Conservation (phyloP, 1,140 invertebrate genomes). For the Plectus sambesii region DNA sequence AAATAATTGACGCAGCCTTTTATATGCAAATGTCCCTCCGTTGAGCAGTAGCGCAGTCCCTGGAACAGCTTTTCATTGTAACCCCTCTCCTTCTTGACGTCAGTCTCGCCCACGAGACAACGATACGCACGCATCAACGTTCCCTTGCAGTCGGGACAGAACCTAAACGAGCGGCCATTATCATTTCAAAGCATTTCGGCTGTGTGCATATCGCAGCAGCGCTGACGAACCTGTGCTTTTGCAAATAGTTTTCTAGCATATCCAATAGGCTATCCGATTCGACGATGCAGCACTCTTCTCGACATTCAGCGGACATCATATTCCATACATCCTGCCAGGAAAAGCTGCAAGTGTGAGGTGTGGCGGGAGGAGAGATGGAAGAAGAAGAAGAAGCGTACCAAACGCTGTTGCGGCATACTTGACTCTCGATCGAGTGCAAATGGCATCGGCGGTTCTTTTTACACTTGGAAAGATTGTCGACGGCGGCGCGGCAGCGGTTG, state of each 20-base stretch:
- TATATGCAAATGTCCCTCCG: slow-evolving; percentile 9
- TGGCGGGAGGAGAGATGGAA: slow-evolving; percentile 19
- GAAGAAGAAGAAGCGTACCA: slow-evolving; percentile 15
- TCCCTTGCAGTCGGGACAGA: slow-evolving; percentile 77
- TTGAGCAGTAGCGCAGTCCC: neutral
- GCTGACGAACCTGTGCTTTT: slow-evolving; percentile 60
- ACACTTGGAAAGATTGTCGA: slow-evolving; percentile 49
- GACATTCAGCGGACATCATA: slow-evolving; percentile 66
- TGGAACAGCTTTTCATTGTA: neutral
- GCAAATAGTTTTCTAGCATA: slow-evolving; percentile 72
- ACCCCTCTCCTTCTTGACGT: slow-evolving; percentile 58
- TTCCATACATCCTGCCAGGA: slow-evolving; percentile 61
- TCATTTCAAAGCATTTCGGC: neutral
- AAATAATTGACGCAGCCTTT: slow-evolving; percentile 44
- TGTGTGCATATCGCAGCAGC: neutral
- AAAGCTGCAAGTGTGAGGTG: slow-evolving; percentile 21
- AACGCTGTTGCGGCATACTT: slow-evolving; percentile 59
- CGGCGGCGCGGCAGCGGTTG: slow-evolving; percentile 62
- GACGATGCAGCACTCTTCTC: slow-evolving; percentile 70
- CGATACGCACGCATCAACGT: slow-evolving; percentile 74
- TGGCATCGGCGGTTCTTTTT: neutral
- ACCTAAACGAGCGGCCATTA: slow-evolving; percentile 51
- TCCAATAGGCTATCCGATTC: slow-evolving; percentile 66
- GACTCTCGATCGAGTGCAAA: slow-evolving; percentile 47
- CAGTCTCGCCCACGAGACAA: slow-evolving; percentile 73